These are phyloP conservation scores for Lampropteryx suffumata DNA, from an alignment of 2,888 invertebrate species.

Conservation along the genomic window DNA sequence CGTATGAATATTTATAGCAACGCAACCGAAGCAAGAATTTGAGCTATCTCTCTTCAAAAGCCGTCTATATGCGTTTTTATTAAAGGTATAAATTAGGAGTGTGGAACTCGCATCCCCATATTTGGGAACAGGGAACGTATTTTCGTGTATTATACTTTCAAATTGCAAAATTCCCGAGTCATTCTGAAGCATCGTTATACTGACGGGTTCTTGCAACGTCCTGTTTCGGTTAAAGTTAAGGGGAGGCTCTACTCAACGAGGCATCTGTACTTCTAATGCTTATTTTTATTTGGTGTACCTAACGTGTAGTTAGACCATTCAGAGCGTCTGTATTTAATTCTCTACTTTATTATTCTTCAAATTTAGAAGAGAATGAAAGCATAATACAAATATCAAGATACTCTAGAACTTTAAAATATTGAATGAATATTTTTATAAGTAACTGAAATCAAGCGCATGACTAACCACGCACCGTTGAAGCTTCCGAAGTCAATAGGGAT, in stretches of 20 bases:
- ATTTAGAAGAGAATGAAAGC: too few relatives aligned
- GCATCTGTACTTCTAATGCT: too few relatives aligned
- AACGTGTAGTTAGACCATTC: too few relatives aligned
- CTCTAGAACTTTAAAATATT: too few relatives aligned
- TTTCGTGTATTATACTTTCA: conserved; percentile 75
- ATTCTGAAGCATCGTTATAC: conserved; percentile 63
- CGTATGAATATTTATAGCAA: conserved; percentile 74
- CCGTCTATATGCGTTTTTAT: conserved; percentile 61
- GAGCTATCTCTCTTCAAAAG: conserved; percentile 44
- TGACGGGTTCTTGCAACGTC: conserved; percentile 49
- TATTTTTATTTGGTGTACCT: too few relatives aligned
- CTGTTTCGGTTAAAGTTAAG: conserved; percentile 22
- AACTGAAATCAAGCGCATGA: too few relatives aligned
- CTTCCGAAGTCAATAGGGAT: too few relatives aligned
- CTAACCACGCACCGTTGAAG: too few relatives aligned
- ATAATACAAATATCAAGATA: too few relatives aligned
- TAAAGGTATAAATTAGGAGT: conserved; percentile 71
- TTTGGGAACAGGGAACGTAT: conserved; percentile 54
- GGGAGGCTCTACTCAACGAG: conserved; percentile 8
- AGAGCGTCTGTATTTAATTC: too few relatives aligned
- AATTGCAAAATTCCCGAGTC: conserved; percentile 60
- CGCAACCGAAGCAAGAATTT: conserved; percentile 29
- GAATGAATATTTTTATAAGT: too few relatives aligned
- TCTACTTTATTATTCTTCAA: too few relatives aligned
- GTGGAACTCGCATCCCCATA: conserved; percentile 45